Evolutionary conservation across 2,888 invertebrate species (phyloP).

Genomic region (Aphidius colemani): DNA sequence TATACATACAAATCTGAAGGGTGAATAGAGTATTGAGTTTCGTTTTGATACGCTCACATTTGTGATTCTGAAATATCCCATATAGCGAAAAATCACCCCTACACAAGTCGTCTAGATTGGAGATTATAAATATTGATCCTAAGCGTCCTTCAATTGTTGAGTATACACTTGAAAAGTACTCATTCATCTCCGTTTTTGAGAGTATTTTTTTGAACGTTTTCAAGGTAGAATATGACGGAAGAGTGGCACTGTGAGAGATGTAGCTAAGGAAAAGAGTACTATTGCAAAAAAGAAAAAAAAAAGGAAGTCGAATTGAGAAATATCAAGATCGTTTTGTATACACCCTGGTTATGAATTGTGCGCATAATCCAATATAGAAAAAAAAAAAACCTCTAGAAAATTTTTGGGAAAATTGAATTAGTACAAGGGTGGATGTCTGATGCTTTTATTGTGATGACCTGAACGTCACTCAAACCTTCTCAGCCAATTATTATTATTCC

Average conservation of each 20-base stretch:
- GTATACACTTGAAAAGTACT: constrained; percentile 50
- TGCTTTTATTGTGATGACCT: too few relatives aligned
- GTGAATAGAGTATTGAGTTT: constrained; percentile 5
- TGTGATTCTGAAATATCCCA: constrained; percentile 38
- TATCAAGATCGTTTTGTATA: constrained; percentile 42
- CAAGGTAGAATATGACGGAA: neutral
- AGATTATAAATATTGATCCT: constrained; percentile 59
- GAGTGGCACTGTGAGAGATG: constrained; percentile 20
- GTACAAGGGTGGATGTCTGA: neutral
- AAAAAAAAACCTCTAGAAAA: constrained; percentile 24
- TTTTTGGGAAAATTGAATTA: constrained; percentile 23
- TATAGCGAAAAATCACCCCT: constrained; percentile 35
- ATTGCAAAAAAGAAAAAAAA: constrained; percentile 17
- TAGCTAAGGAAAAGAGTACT: constrained; percentile 5
- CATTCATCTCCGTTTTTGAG: constrained; percentile 41
- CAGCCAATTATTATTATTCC: too few relatives aligned
- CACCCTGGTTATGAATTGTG: constrained; percentile 30
- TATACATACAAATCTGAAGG: neutral
- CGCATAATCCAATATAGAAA: constrained; percentile 24
- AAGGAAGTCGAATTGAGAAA: constrained; percentile 51
- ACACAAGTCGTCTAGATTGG: constrained; percentile 47
- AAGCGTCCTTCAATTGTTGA: constrained; percentile 52
- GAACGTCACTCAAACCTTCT: too few relatives aligned
- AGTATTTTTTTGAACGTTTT: constrained; percentile 31
- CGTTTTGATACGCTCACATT: constrained; percentile 3